Evolutionary conservation across 2,113 vertebrate species (phyloP).

Genomic region (Pterocles burchelli): DNA sequence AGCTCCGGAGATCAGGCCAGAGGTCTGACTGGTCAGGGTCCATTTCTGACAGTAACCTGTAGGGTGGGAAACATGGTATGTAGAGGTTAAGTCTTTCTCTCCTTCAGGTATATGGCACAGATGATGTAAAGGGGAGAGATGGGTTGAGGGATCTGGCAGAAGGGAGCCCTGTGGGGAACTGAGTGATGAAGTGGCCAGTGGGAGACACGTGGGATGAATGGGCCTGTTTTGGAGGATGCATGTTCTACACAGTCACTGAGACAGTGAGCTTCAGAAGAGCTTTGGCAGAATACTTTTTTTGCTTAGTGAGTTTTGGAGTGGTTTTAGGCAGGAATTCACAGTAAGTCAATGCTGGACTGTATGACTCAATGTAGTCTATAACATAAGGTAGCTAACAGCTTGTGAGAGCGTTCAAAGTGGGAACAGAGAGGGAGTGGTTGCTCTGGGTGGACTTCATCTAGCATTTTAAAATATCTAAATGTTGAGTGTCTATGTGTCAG

Average conservation of each 20-base stretch:
- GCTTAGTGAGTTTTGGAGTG: background rate
- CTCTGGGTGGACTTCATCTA: slow-evolving; percentile 7
- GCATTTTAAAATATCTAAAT: slow-evolving; percentile 29
- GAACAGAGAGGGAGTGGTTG: background rate
- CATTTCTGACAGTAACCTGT: background rate
- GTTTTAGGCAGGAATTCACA: background rate
- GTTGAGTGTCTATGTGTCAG: background rate
- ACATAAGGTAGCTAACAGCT: slow-evolving; percentile 12
- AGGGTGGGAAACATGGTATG: fast-evolving
- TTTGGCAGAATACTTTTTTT: background rate
- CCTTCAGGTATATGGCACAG: background rate
- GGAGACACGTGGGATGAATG: background rate
- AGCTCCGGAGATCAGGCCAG: background rate
- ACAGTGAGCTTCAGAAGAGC: background rate
- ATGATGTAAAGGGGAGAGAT: background rate
- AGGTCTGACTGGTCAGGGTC: background rate
- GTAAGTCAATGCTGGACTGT: background rate
- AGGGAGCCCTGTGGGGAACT: background rate
- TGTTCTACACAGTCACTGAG: background rate
- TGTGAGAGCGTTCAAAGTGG: background rate
- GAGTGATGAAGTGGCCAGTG: background rate
- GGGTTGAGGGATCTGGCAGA: background rate
- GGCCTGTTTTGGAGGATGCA: background rate
- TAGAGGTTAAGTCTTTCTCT: background rate
- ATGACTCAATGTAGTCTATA: background rate